Evolutionary conservation across 2,888 invertebrate genomes (phyloP).

Genomic region (Nesidiocoris tenuis): DNA sequence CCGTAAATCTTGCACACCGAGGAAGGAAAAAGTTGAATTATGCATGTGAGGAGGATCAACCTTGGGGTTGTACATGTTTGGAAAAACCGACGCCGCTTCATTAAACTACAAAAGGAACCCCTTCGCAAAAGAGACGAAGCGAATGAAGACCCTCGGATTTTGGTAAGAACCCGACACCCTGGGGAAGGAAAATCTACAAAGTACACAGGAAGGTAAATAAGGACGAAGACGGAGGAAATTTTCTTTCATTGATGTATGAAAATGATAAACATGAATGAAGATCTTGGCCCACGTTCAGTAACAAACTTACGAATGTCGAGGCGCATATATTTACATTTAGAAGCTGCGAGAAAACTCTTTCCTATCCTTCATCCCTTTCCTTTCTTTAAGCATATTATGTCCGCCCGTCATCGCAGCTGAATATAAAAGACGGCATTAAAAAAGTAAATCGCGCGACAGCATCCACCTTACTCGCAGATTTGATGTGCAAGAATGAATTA

Average conservation of each 20-base stretch:
- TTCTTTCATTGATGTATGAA: constrained; percentile 20
- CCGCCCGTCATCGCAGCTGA: constrained; percentile 4
- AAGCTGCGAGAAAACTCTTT: neutral
- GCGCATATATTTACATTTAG: constrained; percentile 25
- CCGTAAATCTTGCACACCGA: neutral
- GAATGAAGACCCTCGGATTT: neutral
- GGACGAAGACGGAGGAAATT: neutral
- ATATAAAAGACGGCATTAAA: constrained; percentile 12
- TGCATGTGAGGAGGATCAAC: constrained; percentile 7
- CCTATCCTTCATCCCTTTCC: neutral
- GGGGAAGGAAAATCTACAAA: neutral
- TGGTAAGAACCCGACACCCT: neutral
- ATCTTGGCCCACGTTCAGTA: neutral
- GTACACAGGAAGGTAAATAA: neutral
- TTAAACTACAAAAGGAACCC: constrained; percentile 21
- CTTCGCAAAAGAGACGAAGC: neutral
- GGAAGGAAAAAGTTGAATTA: constrained; percentile 14
- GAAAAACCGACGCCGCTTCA: constrained; percentile 6
- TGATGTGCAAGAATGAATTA: constrained; percentile 6
- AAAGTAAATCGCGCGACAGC: neutral
- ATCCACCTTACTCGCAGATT: constrained; percentile 1
- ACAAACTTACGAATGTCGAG: constrained; percentile 23
- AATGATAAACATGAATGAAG: constrained; percentile 29
- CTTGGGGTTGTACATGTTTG: neutral
- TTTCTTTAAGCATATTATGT: too few species aligned